Evolutionary conservation across 2,113 vertebrate genomes (phyloP), one percentile per base, ranked within the genome.

Genomic region (Otolemur garnettii): DNA sequence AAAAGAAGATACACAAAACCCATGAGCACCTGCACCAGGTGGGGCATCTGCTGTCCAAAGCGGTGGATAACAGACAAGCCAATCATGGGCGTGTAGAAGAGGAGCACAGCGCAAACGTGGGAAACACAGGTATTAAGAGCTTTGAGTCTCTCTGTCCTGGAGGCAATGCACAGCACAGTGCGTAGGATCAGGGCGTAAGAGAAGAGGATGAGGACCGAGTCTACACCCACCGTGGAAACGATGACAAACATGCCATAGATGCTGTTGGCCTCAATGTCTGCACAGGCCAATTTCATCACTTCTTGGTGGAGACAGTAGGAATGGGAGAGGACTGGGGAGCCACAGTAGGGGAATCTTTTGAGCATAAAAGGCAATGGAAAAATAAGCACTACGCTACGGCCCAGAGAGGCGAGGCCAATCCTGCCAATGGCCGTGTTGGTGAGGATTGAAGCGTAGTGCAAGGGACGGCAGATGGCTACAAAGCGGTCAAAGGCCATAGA

Each of bases 61-160:
- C 97, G 94, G 30, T 98, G 98, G 26, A 98, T 96, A 30, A 98
- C 26, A 2, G 97, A 98, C 35, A 98, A 87, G 64, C 97, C 97
- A 21, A 98, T 97, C 90, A 97, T 97, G 1, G 98, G 96, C 0
- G 91, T 81, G 7, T 97, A 98, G 59, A 98, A 97, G 15, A 98
- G 90, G 0, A 98, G 82, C 4, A 98, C 97, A 30, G 98, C 98
- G 90, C 96, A 96, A 42, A 98, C 78, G 35, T 98, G 98, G 33
- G 98, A 97, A n/a, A 96, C 97, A 24, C 98, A 98, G 0, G 98
- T 98, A 53, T 97, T 98, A 21, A 98, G 96, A 33, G 97, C 96
- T 86, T 98, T 98, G 80, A 95, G 60, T 15, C 98, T 96, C 28
- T 97, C 97, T 0, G 86, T 53, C 45, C 57, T 92, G 55, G 97